Evolutionary conservation across 2,113 vertebrate species (phyloP).

Genomic region (Brachionichthys hirsutus): DNA sequence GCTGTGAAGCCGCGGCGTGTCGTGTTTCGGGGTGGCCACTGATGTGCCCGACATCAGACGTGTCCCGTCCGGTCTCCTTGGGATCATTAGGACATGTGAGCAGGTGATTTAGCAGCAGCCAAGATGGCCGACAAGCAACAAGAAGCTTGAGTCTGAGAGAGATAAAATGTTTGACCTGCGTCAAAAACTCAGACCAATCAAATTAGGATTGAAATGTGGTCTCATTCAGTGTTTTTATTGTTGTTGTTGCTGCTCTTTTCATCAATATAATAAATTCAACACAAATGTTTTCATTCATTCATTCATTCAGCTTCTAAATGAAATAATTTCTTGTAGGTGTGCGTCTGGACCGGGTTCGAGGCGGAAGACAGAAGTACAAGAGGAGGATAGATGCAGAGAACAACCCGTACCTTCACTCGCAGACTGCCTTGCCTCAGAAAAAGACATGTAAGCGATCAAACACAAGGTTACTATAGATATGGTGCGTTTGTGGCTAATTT

Average conservation of each 20-base stretch:
- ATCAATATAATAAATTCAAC: no score
- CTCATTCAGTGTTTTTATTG: neutral
- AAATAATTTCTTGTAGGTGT: constrained; percentile 78
- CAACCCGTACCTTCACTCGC: constrained; percentile 91
- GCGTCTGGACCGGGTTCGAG: constrained; percentile 94
- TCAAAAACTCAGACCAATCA: no score
- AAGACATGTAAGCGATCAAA: constrained; percentile 86
- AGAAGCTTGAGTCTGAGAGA: no score
- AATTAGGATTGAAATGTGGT: neutral
- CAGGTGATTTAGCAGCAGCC: no score
- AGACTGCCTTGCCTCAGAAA: constrained; percentile 89
- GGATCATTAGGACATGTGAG: constrained; percentile 12
- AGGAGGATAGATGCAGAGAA: constrained; percentile 94
- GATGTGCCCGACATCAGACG: constrained; percentile 32
- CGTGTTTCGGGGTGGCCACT: constrained; percentile 48
- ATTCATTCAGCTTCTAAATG: no score
- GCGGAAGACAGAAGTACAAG: constrained; percentile 98
- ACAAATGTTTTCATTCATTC: no score
- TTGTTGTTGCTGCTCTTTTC: no score
- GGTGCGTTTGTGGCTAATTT: no score
- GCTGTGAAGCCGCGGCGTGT: constrained; percentile 47
- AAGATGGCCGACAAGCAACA: no score
- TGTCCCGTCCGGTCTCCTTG: constrained; percentile 34
- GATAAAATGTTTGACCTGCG: no score
- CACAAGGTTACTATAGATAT: no score